Evolutionary conservation across 2,113 vertebrate genomes (phyloP).

Genomic region (Dipodomys stephensi): DNA sequence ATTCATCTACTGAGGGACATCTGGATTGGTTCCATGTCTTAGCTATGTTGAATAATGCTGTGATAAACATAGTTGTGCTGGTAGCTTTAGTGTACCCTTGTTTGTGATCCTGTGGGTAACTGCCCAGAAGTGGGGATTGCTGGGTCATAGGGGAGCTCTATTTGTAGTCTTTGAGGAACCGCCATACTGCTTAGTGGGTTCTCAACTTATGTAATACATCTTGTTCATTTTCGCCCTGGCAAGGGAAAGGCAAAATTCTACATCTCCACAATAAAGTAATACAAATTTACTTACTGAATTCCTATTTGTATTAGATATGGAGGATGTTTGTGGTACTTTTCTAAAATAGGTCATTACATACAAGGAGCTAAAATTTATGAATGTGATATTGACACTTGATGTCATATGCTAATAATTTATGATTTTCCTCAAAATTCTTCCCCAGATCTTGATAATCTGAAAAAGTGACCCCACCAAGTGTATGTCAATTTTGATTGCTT

Average conservation of each 20-base stretch:
- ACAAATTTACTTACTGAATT: background rate
- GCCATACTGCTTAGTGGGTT: no score
- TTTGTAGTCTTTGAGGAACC: no score
- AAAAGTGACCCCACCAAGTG: background rate
- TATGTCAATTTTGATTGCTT: background rate
- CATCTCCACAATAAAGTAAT: background rate
- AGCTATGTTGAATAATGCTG: no score
- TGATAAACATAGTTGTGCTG: no score
- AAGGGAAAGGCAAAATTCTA: background rate
- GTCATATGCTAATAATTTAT: background rate
- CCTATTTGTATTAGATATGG: background rate
- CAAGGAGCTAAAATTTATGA: background rate
- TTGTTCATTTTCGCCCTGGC: background rate
- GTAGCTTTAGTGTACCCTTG: no score
- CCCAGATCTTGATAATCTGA: background rate
- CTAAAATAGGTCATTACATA: background rate
- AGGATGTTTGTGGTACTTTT: background rate
- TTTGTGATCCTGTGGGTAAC: no score
- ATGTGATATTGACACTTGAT: background rate
- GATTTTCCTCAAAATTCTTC: conserved; percentile 8
- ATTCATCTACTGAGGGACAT: no score
- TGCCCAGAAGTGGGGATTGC: no score
- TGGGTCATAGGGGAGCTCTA: no score
- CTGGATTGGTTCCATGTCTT: no score
- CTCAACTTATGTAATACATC: background rate